These are phyloP conservation scores for Platyrinchus mystaceus DNA, from an alignment of 2,797 vertebrate genomes.

Conservation along the genomic window DNA sequence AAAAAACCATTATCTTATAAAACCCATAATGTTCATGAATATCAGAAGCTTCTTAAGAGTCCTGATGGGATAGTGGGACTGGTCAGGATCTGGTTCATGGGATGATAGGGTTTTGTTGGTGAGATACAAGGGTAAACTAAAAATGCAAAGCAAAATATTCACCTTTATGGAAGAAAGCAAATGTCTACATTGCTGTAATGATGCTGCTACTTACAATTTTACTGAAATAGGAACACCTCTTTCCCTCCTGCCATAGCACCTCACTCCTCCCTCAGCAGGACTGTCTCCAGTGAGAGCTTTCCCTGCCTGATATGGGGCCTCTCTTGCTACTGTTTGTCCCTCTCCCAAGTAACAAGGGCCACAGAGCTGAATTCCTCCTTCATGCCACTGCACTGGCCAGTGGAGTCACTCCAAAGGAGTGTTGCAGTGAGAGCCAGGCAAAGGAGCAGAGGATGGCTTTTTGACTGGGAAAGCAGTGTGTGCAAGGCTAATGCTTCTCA, in stretches of 20 bases:
- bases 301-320: not conserved
- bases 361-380: not conserved
- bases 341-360: not conserved
- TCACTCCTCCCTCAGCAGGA: not conserved
- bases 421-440: not conserved
- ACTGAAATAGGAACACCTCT: not conserved
- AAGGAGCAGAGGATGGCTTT: not conserved
- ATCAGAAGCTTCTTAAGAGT: not conserved
- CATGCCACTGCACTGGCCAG: not conserved
- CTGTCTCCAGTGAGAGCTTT: not conserved
- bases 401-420: not conserved
- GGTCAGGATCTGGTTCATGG: not conserved
- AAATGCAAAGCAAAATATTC: not conserved
- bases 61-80: not conserved
- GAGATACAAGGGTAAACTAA: not conserved
- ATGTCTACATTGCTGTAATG: not conserved
- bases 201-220: not conserved
- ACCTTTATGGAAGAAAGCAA: not conserved
- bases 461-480: not conserved
- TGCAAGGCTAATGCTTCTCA: not conserved
- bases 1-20: not conserved
- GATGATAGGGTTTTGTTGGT: not conserved
- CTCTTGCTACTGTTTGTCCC: accelerated
- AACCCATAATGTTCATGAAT: not conserved
- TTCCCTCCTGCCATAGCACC: not conserved